Evolutionary conservation across 2,113 vertebrate genomes (phyloP), one percentile per base, ranked within the genome.

Genomic region (Varanus salvator): DNA sequence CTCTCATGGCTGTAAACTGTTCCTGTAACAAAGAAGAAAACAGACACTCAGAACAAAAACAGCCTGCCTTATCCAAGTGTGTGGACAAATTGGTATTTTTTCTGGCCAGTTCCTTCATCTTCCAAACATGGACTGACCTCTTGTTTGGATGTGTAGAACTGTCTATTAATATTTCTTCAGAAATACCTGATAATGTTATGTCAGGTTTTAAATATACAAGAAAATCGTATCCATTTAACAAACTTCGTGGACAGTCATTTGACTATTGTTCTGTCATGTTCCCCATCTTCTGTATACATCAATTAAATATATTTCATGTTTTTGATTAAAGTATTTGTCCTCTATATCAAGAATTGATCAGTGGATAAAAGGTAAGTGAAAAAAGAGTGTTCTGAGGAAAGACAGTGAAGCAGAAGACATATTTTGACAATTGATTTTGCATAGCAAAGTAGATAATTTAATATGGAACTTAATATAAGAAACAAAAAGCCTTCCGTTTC

Each of bases 1-100:
- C 98, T 94, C 98, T 97, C 98, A 98, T 98, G 57, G 98, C 98
- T 95, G 98, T 98, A 95, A 98, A 98, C 94, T 98, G 98, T 94
- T 98, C 98, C 98, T 98, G 93, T 60, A 95, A 93, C 89, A 94
- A 0, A 82, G 38, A 89, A 4, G 74, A 6, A 82, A 82, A 60
- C 3, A 3, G 17, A 89, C 34, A 57, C 17, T 89, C 72, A 84
- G 34, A 64, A 23, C 72, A 76, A 87, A 64, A 66, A 34, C 54
- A 77, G 38, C 34, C 74, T 77, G 75, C 64, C 4, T 77, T 31
- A 25, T 7, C 1, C 19, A 50, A 50, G 38, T 31, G 50, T 72
- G 66, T 52, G 25, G 19, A 60, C 54, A 50, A 71, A 19, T 69
- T 52, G 66, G n/a, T 17, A 31, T 44, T 77, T 44, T 66, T 34